Base-by-base conservation (phyloP, 2,113 vertebrate species). In the Eublepharis macularius region DNA sequence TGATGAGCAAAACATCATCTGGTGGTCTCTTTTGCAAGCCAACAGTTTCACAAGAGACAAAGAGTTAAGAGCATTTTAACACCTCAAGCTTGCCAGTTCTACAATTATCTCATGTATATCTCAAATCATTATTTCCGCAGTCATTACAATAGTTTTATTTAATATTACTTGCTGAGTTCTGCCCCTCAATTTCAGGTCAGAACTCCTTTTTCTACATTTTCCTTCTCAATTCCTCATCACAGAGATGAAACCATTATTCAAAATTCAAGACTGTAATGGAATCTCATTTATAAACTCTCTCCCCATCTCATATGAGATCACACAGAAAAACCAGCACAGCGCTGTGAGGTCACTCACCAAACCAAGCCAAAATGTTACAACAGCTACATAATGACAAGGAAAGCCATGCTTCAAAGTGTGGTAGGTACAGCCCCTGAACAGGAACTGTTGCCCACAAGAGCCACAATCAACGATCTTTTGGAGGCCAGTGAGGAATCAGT, bases 371-470 rank as follows among this genome's bases (percentile, higher is more conserved):
- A 78, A 69, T 5, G 9, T 2, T 51, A 69, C 4, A 65, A 49
- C 16, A 36, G 32, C 24, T 29, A 32, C 41, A n/a, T 63, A 12
- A 79, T 29, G 24, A 60, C 34, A 34, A 26, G 29, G 72, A 19
- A 51, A 49, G n/a, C 54, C 45, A 24, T 16, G 34, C 39, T 63
- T 47, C 45, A 12, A 60, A 32, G 76, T 43, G 19, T n/a, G 39
- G 10, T 2, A 78, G 36, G 24, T 72, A 85, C 41, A 63, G 51
- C 19, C 17, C 19, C 76, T 69, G 74, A 51, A 32, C 74, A 69
- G 82, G 32, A 84, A 85, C 19, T 80, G 51, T 85, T 72, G 32
- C 19, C 83, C 84, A 26, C 72, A 65, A 43, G 19, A 80, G 68
- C 14, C 51, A 39, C 51, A 85, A 43, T 32, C 60, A 72, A 80